Base-by-base conservation (phyloP, 2,888 invertebrate species). In the Eupithecia inturbata region DNA sequence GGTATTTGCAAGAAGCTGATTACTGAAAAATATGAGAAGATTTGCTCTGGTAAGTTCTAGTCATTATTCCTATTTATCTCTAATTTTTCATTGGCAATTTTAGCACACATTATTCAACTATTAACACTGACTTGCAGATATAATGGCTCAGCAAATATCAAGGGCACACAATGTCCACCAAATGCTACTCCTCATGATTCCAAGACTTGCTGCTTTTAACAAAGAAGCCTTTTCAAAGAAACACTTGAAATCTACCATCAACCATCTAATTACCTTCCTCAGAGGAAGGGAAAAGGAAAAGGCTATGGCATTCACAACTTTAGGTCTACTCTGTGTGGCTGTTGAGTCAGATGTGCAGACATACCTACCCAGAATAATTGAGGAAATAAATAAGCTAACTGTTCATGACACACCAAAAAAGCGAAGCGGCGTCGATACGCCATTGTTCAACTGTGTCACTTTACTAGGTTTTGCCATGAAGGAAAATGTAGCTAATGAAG, bases 391-490 rank as follows among this genome's bases (percentile, higher is more conserved):
- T 53, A 96, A 96, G 85, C 88, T 95, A 53, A 96, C 97, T 4
- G 91, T 98, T 68, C 98, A 96, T 87, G 97, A 98, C 79, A 96
- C 96, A 0, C 95, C 97, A 0, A 98, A 97, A 86, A 97, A 97
- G 86, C 96, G 96, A 73, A 92, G 95, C 31, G 93, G 95, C 0
- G 95, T 97, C 39, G 99, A 99, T 85, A 97, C 98, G 0, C 96
- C 98, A 0, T 96, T 99, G 60, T 99, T 99, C 88, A 97, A 98
- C 72, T 99, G 99, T 90, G 97, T 99, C n/a, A 98, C 98, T 19
- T 95, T 99, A 79, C 91, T 99, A 63, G 98, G 98, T 0, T 97
- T 98, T 86, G 98, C 99, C 0, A 97, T 98, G 72, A 97, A 97
- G 79, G 96, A 96, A 71, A 95, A 96, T 78, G 97, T 98, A 45